phyloP scores from a whole-genome alignment of 2,797 vertebrate species.

The Siniperca scherzeri region DNA sequence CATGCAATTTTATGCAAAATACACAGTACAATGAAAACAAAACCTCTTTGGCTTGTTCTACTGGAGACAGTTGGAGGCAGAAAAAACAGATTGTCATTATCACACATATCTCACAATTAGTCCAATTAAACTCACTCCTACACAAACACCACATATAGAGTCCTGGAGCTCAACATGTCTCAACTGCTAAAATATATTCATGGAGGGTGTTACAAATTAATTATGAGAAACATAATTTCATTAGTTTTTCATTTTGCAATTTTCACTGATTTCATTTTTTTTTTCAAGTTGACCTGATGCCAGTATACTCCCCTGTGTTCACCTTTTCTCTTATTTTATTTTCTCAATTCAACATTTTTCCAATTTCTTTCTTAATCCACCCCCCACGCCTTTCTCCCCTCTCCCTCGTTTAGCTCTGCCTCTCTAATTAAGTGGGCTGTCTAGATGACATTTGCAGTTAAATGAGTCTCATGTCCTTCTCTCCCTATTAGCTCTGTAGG shows the following conservation, averaged over 20 bases:
- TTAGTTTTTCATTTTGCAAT: constrained; percentile 12
- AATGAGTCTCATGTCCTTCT: constrained; percentile 68
- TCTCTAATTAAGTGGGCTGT: constrained; percentile 66
- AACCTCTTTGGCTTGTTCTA: neutral
- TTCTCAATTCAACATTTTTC: constrained; percentile 41
- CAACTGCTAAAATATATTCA: constrained; percentile 2
- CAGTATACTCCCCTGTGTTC: neutral
- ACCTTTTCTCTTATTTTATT: constrained; percentile 5
- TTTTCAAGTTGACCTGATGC: neutral
- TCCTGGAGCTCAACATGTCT: constrained; percentile 12
- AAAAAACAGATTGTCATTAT: constrained; percentile 40
- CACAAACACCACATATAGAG: constrained; percentile 39
- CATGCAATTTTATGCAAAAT: neutral
- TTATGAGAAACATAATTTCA: neutral
- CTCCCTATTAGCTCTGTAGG: constrained; percentile 59
- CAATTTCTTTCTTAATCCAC: constrained; percentile 30
- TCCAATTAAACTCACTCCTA: constrained; percentile 23
- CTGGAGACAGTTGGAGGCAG: constrained; percentile 8
- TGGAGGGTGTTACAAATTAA: constrained; percentile 15
- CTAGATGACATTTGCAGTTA: constrained; percentile 70
- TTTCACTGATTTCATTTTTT: neutral
- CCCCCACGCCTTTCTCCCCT: constrained; percentile 1
- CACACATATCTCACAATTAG: constrained; percentile 19
- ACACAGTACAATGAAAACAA: neutral
- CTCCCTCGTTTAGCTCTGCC: constrained; percentile 24